phyloP scores from a whole-genome alignment of 1,140 invertebrate species.

The Heliothis virescens region DNA sequence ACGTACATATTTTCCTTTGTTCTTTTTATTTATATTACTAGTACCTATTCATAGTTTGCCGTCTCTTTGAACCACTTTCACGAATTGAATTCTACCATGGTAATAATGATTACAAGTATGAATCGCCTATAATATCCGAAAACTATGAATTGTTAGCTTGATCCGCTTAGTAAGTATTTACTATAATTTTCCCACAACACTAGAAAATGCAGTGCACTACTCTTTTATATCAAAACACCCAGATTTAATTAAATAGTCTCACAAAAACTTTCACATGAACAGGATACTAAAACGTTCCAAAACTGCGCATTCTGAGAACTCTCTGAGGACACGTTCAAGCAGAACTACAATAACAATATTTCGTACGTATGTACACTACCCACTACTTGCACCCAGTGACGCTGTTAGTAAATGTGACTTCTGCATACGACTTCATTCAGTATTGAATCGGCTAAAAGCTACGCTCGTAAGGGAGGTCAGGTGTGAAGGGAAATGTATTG shows the following conservation, averaged over 20 bases:
- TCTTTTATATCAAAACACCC: no score
- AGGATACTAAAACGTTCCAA: not conserved
- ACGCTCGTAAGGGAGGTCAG: not conserved
- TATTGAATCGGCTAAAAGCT: constrained; percentile 9
- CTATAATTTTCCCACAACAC: no score
- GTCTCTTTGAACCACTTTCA: no score
- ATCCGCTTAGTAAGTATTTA: no score
- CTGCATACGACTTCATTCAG: constrained; percentile 8
- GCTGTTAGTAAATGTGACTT: not conserved
- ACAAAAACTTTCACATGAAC: not conserved
- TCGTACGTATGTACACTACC: not conserved
- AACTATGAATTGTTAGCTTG: no score
- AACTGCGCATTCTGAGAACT: not conserved
- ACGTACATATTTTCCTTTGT: no score
- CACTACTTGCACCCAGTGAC: not conserved
- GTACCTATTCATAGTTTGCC: no score
- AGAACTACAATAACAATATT: constrained; percentile 9
- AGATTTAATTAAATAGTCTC: not conserved
- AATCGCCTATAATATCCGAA: no score
- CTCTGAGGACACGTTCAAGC: not conserved
- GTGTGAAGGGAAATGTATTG: not conserved
- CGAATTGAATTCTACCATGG: no score
- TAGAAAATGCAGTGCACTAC: no score
- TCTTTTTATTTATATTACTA: no score
- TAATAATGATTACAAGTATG: no score